Evolutionary conservation across 23 tunicate genomes (phyloP).

Genomic region (Ascidia mentula): DNA sequence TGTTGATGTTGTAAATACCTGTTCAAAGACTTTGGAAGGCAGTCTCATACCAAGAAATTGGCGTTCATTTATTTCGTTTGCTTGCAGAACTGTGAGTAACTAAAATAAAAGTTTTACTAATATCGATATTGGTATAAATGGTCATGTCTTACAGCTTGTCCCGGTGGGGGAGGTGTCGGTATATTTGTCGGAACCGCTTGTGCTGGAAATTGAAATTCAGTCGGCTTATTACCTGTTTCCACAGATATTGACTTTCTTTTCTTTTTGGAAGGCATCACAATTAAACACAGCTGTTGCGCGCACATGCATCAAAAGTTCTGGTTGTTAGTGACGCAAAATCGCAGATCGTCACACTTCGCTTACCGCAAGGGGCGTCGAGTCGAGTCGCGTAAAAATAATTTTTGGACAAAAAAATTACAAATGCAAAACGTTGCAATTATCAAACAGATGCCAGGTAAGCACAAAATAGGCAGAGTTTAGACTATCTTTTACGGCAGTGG

Average conservation of each 20-base stretch:
- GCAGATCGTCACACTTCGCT: too few species aligned
- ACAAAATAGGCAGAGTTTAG: too few species aligned
- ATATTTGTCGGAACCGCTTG: constrained; percentile 70
- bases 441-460: too few species aligned
- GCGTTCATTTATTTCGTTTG: constrained; percentile 79
- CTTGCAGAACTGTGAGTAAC: constrained; percentile 73
- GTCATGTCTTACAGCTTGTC: constrained; percentile 54
- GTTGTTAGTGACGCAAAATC: too few species aligned
- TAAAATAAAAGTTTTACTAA: constrained; percentile 1
- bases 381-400: too few species aligned
- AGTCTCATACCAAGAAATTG: constrained; percentile 81
- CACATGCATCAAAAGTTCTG: too few species aligned
- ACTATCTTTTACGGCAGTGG: too few species aligned
- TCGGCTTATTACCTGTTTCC: constrained; percentile 6
- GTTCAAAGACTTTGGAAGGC: constrained; percentile 61
- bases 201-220: constrained; percentile 61
- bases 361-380: too few species aligned
- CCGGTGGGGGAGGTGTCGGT: constrained; percentile 72
- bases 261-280: constrained; percentile 56
- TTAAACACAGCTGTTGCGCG: neutral
- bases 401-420: too few species aligned
- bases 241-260: constrained; percentile 60
- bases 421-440: too few species aligned
- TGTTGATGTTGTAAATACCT: constrained; percentile 21
- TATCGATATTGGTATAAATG: neutral